These are phyloP conservation scores for Coranthus polyacanthus DNA, from an alignment of 2,797 vertebrate genomes.

Conservation along the genomic window DNA sequence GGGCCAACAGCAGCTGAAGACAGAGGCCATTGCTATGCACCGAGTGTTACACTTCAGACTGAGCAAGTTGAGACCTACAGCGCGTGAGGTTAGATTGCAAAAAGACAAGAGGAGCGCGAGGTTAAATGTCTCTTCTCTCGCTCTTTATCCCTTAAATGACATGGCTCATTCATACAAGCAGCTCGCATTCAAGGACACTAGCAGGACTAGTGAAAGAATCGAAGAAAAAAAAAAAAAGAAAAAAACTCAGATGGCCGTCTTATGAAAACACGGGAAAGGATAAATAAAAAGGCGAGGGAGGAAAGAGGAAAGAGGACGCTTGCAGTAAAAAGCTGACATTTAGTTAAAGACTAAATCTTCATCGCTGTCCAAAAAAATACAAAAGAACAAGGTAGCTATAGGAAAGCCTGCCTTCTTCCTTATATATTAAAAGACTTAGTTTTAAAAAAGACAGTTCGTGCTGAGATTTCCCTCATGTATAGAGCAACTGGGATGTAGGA, in stretches of 20 bases:
- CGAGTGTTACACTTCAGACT: conserved; percentile 72
- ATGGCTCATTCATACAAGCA: conserved; percentile 69
- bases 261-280: conserved; percentile 20
- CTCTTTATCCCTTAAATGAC: conserved; percentile 75
- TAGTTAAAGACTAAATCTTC: conserved; percentile 57
- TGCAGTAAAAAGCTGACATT: no score
- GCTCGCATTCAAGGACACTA: conserved; percentile 69
- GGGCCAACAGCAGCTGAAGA: conserved; percentile 77
- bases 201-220: conserved; percentile 35
- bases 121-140: conserved; percentile 74
- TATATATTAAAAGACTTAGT: conserved; percentile 46
- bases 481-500: conserved; percentile 47
- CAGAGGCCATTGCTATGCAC: conserved; percentile 81
- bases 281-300: conserved; percentile 5
- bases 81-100: conserved; percentile 78
- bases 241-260: conserved; percentile 17
- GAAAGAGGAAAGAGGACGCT: conserved; percentile 29
- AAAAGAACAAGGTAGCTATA: conserved; percentile 6
- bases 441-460: conserved; percentile 41
- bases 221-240: background rate
- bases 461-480: conserved; percentile 45
- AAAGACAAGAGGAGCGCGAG: conserved; percentile 66
- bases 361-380: conserved; percentile 34
- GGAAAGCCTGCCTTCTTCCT: conserved; percentile 2
- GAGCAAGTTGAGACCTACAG: conserved; percentile 79